phyloP scores from a whole-genome alignment of 1,140 invertebrate genomes.

The Tigriopus japonicus region DNA sequence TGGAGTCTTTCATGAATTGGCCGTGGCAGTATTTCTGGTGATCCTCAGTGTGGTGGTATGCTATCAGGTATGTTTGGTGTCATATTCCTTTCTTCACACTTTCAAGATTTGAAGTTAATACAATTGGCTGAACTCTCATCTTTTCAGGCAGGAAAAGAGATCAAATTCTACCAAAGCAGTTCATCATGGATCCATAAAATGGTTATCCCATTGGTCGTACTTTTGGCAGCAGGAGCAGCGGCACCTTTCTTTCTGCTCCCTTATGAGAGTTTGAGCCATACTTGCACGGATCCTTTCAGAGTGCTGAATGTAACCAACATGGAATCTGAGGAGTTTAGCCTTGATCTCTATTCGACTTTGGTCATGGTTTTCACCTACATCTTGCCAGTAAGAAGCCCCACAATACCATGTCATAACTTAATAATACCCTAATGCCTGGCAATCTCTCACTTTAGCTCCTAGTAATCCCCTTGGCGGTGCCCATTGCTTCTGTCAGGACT shows the following conservation, averaged over 20 bases:
- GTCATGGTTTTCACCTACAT: constrained; percentile 2
- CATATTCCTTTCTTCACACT: not conserved
- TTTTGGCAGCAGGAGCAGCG: constrained; percentile 2
- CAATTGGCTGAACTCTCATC: not conserved
- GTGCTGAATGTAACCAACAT: not conserved
- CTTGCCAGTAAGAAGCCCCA: not conserved
- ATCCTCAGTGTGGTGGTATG: constrained; percentile 3
- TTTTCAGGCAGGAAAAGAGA: constrained; percentile 7
- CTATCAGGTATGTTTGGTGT: not conserved
- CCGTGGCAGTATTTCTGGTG: constrained; percentile 7
- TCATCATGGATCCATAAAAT: constrained; percentile 2
- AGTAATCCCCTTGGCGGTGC: not conserved
- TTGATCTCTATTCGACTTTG: constrained; percentile 8
- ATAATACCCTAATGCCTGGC: too few species aligned
- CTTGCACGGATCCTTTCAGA: constrained; percentile 1
- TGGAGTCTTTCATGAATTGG: constrained; percentile 11
- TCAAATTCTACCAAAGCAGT: not conserved
- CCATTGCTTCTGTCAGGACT: not conserved
- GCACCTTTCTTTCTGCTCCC: constrained; percentile 1
- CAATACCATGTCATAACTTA: not conserved
- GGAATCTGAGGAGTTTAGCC: constrained; percentile 1
- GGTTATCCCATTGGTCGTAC: constrained; percentile 1
- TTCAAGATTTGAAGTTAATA: too few species aligned
- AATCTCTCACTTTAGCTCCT: not conserved
- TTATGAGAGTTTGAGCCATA: not conserved